phyloP scores from a whole-genome alignment of 2,797 vertebrate genomes.

The Champsocephalus esox region DNA sequence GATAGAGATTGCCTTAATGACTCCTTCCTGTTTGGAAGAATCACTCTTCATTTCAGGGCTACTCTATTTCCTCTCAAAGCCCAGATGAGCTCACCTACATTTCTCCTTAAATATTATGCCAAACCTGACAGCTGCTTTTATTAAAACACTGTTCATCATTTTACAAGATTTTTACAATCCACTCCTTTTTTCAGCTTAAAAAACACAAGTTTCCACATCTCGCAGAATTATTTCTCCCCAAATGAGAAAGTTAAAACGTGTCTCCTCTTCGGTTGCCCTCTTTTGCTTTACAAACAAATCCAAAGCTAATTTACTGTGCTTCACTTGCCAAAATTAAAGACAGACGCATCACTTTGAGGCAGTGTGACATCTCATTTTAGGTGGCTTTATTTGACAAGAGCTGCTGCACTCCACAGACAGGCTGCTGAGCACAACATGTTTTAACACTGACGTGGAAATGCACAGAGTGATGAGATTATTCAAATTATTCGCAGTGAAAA shows the following conservation, averaged over 20 bases:
- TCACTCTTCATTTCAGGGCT: conserved; percentile 16
- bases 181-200: conserved; percentile 31
- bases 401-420: conserved; percentile 14
- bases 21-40: conserved; percentile 26
- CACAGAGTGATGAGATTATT: conserved; percentile 50
- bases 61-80: conserved; percentile 59
- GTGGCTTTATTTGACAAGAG: conserved; percentile 45
- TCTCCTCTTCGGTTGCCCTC: conserved; percentile 9
- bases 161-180: conserved; percentile 28
- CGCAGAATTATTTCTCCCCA: conserved; percentile 32
- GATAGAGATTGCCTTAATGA: conserved; percentile 27
- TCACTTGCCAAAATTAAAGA: conserved; percentile 39
- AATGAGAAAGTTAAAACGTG: conserved; percentile 34
- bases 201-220: conserved; percentile 33
- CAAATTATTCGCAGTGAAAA: conserved; percentile 31
- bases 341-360: conserved; percentile 7
- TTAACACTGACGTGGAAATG: conserved; percentile 31
- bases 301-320: conserved; percentile 43
- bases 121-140: conserved; percentile 40
- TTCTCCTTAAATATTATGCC: conserved; percentile 47
- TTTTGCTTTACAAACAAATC: conserved; percentile 42
- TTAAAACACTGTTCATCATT: conserved; percentile 22
- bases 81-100: conserved; percentile 48
- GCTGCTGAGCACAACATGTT: conserved; percentile 32
- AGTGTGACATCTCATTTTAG: conserved; percentile 35